phyloP scores from a whole-genome alignment of 2,888 invertebrate genomes.

The Cerastoderma edule region DNA sequence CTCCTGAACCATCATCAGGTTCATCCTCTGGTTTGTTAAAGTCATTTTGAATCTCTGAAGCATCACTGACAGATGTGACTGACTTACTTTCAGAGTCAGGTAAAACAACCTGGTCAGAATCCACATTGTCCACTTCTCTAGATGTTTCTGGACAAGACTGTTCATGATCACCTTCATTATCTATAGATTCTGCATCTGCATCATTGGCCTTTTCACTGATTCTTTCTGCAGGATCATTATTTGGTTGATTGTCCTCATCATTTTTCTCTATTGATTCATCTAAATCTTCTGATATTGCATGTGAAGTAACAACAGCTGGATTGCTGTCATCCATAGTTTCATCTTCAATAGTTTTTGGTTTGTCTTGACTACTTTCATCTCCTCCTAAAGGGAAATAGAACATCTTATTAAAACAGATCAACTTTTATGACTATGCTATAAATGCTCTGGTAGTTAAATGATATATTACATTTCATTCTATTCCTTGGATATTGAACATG shows the following conservation, averaged over 20 bases:
- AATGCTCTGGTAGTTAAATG: no score
- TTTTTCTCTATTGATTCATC: neutral
- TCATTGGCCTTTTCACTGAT: neutral
- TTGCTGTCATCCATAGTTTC: neutral
- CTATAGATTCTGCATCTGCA: neutral
- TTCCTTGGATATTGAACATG: no score
- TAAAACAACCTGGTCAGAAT: neutral
- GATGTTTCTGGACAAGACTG: neutral
- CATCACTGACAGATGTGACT: neutral
- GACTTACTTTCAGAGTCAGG: neutral
- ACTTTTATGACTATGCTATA: no score
- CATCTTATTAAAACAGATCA: no score
- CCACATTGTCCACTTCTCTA: neutral
- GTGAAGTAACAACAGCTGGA: neutral
- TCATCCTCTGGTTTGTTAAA: neutral
- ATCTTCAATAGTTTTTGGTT: constrained; percentile 3
- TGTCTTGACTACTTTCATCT: neutral
- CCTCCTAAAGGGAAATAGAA: no score
- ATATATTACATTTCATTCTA: no score
- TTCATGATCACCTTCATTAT: neutral
- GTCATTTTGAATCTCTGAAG: neutral
- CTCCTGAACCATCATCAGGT: neutral
- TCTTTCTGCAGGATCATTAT: neutral
- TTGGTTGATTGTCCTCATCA: neutral
- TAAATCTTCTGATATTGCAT: neutral